Evolutionary conservation across 37 sponge, comb jelly and placozoan genomes (phyloP).

Genomic region (Chondrilla cf. caribensis): DNA sequence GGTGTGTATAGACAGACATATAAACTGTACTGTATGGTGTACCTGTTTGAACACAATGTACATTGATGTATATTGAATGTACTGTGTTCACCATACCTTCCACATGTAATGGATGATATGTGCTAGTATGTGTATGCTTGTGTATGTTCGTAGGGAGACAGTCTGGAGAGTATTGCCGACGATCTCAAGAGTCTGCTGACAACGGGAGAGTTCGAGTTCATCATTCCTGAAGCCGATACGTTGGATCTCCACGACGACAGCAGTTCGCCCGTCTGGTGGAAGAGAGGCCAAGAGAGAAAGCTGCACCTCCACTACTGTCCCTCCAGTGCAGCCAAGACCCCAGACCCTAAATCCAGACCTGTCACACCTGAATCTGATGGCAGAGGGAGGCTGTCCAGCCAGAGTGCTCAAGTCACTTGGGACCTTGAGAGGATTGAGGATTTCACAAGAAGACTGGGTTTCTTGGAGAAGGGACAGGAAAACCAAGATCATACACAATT

Average conservation of each 20-base stretch:
- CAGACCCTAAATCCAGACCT: neutral
- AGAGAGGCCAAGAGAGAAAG: neutral
- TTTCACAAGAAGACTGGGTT: conserved; percentile 87
- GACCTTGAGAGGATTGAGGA: conserved; percentile 71
- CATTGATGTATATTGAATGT: too few species aligned
- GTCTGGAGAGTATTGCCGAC: conserved; percentile 65
- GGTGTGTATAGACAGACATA: too few species aligned
- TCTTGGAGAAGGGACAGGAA: conserved; percentile 69
- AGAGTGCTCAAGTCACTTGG: conserved; percentile 18
- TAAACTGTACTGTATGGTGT: too few species aligned
- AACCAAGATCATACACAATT: conserved; percentile 60
- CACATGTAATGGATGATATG: neutral
- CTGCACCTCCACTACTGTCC: conserved; percentile 38
- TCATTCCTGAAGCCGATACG: conserved; percentile 4
- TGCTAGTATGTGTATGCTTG: neutral
- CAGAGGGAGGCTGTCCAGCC: neutral
- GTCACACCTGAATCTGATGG: neutral
- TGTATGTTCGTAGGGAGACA: conserved; percentile 64
- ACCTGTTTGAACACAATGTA: too few species aligned
- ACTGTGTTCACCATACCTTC: too few species aligned
- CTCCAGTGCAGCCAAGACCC: neutral
- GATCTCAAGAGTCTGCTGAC: conserved; percentile 63
- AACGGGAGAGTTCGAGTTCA: conserved; percentile 64
- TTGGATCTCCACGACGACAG: neutral
- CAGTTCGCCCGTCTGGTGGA: neutral